Evolutionary conservation across 2,888 invertebrate genomes (phyloP), one percentile per base, ranked within the genome.

Genomic region (Campoletis raptor): DNA sequence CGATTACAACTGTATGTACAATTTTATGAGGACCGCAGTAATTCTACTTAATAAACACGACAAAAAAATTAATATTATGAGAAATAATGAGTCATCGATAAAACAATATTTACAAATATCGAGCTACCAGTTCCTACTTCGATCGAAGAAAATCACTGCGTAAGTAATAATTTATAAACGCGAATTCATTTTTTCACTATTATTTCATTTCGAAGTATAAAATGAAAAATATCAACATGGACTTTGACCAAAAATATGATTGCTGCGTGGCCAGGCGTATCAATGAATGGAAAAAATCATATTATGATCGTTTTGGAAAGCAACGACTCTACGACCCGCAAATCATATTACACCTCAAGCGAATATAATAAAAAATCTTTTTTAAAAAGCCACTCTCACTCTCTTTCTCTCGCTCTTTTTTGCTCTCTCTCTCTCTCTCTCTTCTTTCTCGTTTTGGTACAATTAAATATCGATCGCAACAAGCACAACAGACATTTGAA

Each of bases 331-430:
- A 83, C 80, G 70, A 87, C 64, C 82, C 70, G 83, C 85, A 70
- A 86, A 88, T 84, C 52, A 85, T 67, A 64, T 86, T 80, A 88
- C 81, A 88, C 83, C 83, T 80, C 81, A 88, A 86, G 88, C 88
- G 72, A 88, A 86, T 76, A 69, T 42, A 61, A 40, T 37, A 57
- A 69, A 61, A 70, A 66, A 66, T 24, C 21, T 61, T 3, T 30
- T 54, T 52, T 2, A 67, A 70, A 57, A 77, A 83, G 83, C 77
- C 85, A 83, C 88, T 83, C 86, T 87, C 81, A 77, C 52, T 21
- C 48, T 36, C n/a, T 78, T n/a, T 10, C 18, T 30, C 61, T 74
- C n/a, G 12, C 52, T 30, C 36, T n/a, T 42, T 52, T 45, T 70
- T 36, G 45, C 86, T 82, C 79, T 80, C 36, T 12, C 85, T 85